phyloP scores from a whole-genome alignment of 1,140 invertebrate genomes.

The Drosophila ironensis region DNA sequence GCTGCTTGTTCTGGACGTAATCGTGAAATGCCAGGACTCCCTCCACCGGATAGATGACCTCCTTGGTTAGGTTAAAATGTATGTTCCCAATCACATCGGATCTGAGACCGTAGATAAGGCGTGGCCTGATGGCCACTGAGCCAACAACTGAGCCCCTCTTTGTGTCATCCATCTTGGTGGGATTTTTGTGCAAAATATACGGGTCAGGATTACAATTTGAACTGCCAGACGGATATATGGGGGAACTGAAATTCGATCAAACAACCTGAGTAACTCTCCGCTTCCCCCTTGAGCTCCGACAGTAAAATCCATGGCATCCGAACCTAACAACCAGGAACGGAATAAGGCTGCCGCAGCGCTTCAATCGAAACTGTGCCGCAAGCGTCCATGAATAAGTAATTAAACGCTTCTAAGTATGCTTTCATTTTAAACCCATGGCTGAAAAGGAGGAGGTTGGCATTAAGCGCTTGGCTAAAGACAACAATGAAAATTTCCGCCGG shows the following conservation, averaged over 20 bases:
- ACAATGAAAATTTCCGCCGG: not conserved
- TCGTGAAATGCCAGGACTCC: conserved; percentile 85
- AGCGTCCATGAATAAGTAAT: not conserved
- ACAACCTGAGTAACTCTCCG: conserved; percentile 42
- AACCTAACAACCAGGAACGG: conserved; percentile 19
- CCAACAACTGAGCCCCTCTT: conserved; percentile 16
- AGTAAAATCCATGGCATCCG: conserved; percentile 69
- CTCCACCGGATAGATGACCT: conserved; percentile 86
- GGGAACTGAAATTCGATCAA: conserved; percentile 65
- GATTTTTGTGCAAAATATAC: conserved; percentile 44
- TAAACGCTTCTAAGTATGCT: not conserved
- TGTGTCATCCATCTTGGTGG: conserved; percentile 42
- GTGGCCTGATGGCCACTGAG: conserved; percentile 82
- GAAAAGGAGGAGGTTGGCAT: not conserved
- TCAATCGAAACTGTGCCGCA: not conserved
- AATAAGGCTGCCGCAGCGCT: not conserved
- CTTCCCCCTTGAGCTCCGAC: conserved; percentile 38
- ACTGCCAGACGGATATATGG: conserved; percentile 14
- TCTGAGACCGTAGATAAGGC: conserved; percentile 85
- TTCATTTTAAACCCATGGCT: not conserved
- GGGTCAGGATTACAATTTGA: conserved; percentile 23
- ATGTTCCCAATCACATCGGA: conserved; percentile 84
- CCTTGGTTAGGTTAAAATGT: conserved; percentile 84
- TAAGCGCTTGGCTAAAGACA: not conserved
- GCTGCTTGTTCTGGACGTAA: conserved; percentile 82